phyloP scores from a whole-genome alignment of 35 echinoderm and acorn worm species.

The Amphiura filiformis region DNA sequence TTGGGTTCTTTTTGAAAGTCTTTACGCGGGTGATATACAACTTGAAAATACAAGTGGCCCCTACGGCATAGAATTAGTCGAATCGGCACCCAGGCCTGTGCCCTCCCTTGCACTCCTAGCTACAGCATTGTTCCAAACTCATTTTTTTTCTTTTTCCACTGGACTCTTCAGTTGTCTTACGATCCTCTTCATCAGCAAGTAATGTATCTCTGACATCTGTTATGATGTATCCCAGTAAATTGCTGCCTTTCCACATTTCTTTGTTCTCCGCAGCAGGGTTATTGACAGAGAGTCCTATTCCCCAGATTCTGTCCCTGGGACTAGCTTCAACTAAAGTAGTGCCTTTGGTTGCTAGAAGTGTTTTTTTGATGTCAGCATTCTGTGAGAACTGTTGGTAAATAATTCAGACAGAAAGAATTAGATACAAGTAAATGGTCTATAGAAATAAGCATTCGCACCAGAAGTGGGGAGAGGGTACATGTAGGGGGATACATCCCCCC shows the following conservation, averaged over 20 bases:
- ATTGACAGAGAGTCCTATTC: slow-evolving; percentile 73
- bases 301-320: slow-evolving; percentile 79
- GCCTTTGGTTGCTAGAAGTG: slow-evolving; percentile 56
- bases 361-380: slow-evolving; percentile 54
- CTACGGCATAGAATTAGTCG: too few relatives aligned
- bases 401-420: not conserved
- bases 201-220: slow-evolving; percentile 84
- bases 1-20: too few relatives aligned
- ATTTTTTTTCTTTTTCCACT: too few relatives aligned
- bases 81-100: too few relatives aligned
- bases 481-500: too few relatives aligned
- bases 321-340: slow-evolving; percentile 85
- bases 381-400: slow-evolving; percentile 86
- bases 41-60: too few relatives aligned
- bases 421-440: not conserved
- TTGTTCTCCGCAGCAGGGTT: slow-evolving; percentile 78
- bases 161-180: too few relatives aligned
- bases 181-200: not conserved
- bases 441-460: not conserved
- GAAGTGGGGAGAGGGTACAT: not conserved
- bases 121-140: too few relatives aligned
- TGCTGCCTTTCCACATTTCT: slow-evolving; percentile 77
- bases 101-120: too few relatives aligned
- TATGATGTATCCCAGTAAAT: slow-evolving; percentile 75
- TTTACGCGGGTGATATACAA: too few relatives aligned